Evolutionary conservation across 2,113 vertebrate genomes (phyloP).

Genomic region (Circaetus gallicus): DNA sequence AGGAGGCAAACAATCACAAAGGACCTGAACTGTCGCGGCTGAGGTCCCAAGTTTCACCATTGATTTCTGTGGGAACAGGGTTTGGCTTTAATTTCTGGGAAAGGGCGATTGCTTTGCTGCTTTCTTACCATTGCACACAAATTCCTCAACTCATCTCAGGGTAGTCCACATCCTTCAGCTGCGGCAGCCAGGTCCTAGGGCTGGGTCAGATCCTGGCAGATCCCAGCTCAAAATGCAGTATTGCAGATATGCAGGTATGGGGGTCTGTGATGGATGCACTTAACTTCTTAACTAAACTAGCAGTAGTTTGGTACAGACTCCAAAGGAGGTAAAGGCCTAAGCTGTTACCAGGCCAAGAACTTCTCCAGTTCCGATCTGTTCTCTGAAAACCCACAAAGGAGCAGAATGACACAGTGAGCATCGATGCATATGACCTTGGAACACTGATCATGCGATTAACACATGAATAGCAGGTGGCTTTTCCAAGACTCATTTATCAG

Average conservation of each 20-base stretch:
- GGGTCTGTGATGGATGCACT: not conserved
- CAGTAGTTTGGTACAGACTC: not conserved
- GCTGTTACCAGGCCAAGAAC: not conserved
- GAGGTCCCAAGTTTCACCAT: not conserved
- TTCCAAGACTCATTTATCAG: not conserved
- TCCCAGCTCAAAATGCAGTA: not conserved
- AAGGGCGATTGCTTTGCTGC: not conserved
- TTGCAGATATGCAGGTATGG: not conserved
- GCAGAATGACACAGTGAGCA: not conserved
- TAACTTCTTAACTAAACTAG: rapidly evolving
- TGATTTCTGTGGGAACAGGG: not conserved
- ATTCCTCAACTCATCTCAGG: not conserved
- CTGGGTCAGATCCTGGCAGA: not conserved
- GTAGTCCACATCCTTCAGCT: not conserved
- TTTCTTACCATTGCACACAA: not conserved
- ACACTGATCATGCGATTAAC: not conserved
- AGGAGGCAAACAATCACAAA: not conserved
- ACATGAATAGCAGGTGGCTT: not conserved
- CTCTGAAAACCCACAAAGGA: not conserved
- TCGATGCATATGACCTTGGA: not conserved
- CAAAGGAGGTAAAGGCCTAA: not conserved
- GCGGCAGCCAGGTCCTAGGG: not conserved
- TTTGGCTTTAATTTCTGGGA: not conserved
- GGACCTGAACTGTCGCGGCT: not conserved
- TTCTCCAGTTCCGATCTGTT: not conserved